These are phyloP conservation scores for Musca domestica DNA, from an alignment of 1,140 invertebrate species.

Conservation along the genomic window DNA sequence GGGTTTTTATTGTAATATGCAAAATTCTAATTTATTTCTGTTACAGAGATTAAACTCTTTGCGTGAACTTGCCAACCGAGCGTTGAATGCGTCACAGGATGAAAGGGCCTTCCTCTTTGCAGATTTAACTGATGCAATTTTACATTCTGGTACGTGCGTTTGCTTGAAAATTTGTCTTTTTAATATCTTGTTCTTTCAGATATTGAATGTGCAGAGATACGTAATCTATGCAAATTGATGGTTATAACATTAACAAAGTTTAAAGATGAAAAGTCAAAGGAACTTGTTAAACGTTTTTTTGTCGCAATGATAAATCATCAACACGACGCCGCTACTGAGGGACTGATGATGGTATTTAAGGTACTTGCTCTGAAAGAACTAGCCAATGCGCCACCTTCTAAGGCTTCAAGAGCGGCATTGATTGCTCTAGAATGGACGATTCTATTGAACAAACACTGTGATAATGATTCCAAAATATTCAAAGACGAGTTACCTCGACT, in stretches of 20 bases:
- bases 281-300: conserved; percentile 70
- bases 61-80: conserved; percentile 22
- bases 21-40: background rate
- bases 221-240: conserved; percentile 74
- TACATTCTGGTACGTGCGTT: conserved; percentile 19
- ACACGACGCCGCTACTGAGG: conserved; percentile 68
- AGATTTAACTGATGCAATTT: conserved; percentile 4
- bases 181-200: conserved; percentile 58
- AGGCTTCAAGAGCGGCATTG: conserved; percentile 53
- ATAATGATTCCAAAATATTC: conserved; percentile 36
- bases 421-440: conserved; percentile 42
- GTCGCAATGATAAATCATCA: conserved; percentile 64
- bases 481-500: conserved; percentile 43
- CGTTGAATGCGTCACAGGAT: background rate
- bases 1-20: too few species aligned
- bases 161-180: background rate
- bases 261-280: conserved; percentile 73
- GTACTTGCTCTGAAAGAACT: conserved; percentile 66
- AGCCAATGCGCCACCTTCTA: conserved; percentile 66
- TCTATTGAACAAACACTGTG: conserved; percentile 36
- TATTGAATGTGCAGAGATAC: conserved; percentile 73
- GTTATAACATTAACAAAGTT: conserved; percentile 74
- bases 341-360: conserved; percentile 63
- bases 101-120: conserved; percentile 19
- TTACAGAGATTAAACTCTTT: conserved; percentile 10